phyloP scores from a whole-genome alignment of 2,888 invertebrate genomes.

The Lasioglossum vierecki region DNA sequence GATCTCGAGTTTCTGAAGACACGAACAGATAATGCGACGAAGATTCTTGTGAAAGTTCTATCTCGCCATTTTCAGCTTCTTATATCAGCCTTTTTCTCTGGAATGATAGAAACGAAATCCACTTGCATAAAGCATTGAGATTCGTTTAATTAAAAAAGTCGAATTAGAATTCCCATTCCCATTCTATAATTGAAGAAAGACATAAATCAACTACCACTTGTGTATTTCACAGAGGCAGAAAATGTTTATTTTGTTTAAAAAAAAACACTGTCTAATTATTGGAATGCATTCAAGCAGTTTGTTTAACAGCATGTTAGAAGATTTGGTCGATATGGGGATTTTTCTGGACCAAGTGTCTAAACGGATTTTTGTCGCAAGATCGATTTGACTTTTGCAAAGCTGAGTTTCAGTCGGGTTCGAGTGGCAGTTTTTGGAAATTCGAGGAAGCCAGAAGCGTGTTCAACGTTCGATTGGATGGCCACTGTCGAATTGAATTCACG shows the following conservation, averaged over 20 bases:
- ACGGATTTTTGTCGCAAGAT: neutral
- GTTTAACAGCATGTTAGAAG: neutral
- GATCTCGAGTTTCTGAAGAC: neutral
- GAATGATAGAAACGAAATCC: neutral
- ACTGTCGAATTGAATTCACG: slow-evolving; percentile 45
- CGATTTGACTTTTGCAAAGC: neutral
- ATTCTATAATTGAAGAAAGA: too few relatives aligned
- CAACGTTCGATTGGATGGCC: neutral
- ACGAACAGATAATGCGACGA: neutral
- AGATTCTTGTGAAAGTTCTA: neutral
- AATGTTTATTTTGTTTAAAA: neutral
- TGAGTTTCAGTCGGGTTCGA: neutral
- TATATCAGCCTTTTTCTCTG: neutral
- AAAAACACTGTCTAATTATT: neutral
- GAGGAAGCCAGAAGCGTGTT: neutral
- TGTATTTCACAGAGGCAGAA: neutral
- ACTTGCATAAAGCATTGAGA: neutral
- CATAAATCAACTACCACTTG: too few relatives aligned
- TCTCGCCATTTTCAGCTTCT: neutral
- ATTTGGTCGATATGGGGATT: neutral
- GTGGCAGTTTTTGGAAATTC: neutral
- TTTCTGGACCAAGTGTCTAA: neutral
- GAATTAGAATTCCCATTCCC: too few relatives aligned
- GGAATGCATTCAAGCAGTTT: neutral
- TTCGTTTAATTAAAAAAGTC: neutral